These are phyloP conservation scores for Drosophila parabipectinata DNA, from an alignment of 1,140 invertebrate genomes.

Conservation along the genomic window DNA sequence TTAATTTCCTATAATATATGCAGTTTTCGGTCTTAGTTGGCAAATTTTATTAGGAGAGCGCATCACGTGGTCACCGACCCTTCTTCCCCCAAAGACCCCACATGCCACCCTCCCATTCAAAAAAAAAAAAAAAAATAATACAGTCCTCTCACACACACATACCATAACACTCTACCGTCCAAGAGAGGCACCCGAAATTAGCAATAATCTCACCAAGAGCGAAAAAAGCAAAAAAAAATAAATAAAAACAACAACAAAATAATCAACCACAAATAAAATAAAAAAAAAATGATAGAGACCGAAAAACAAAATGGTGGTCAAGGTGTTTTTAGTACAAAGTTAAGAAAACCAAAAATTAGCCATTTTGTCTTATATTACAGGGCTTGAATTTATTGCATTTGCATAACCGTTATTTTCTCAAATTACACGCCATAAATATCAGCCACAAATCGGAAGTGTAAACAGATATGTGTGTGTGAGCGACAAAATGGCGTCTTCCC, in stretches of 20 bases:
- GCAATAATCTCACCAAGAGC: conserved; percentile 50
- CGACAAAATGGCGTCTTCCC: conserved; percentile 42
- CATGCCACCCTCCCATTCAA: background rate
- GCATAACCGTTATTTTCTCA: conserved; percentile 12
- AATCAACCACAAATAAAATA: conserved; percentile 35
- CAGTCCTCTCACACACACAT: conserved; percentile 24
- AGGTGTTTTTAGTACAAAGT: conserved; percentile 50
- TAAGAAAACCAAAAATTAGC: conserved; percentile 13
- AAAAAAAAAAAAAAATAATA: background rate
- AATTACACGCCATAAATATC: conserved; percentile 20
- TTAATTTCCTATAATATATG: background rate
- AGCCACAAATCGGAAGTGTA: conserved; percentile 23
- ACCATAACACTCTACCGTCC: conserved; percentile 1
- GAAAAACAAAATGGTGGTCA: conserved; percentile 72
- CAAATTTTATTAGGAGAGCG: conserved; percentile 28
- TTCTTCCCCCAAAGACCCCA: conserved; percentile 7
- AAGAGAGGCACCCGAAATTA: conserved; percentile 67
- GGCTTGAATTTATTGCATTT: conserved; percentile 22
- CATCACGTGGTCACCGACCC: conserved; percentile 43
- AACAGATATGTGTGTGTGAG: conserved; percentile 5
- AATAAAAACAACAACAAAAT: conserved; percentile 33
- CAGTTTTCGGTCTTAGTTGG: background rate
- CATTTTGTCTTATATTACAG: conserved; percentile 29
- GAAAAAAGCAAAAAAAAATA: conserved; percentile 37
- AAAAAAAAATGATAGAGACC: conserved; percentile 28